These are phyloP conservation scores for Drosophila repletoides DNA, from an alignment of 1,140 invertebrate genomes.

Conservation along the genomic window DNA sequence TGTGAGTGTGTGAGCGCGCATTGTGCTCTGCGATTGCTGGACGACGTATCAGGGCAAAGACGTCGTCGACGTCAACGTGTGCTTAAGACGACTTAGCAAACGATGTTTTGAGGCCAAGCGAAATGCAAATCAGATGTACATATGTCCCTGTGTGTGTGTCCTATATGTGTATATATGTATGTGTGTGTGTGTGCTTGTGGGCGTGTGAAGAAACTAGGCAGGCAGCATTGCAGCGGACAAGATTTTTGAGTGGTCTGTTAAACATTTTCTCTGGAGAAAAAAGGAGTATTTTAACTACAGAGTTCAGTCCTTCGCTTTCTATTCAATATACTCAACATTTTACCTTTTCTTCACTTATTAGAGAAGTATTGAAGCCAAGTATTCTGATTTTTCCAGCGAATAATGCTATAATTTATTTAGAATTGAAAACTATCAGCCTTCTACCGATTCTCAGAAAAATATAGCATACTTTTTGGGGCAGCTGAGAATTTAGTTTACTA, in stretches of 20 bases:
- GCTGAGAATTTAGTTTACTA: too few relatives aligned
- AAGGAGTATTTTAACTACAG: too few relatives aligned
- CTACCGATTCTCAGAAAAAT: too few relatives aligned
- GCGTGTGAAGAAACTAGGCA: too few relatives aligned
- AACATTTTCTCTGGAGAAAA: constrained; percentile 3
- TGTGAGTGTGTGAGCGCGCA: neutral
- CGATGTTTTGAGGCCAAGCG: constrained; percentile 49
- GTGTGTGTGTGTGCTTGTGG: constrained; percentile 6
- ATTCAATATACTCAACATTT: too few relatives aligned
- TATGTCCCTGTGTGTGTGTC: constrained; percentile 20
- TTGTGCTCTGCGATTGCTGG: constrained; percentile 6
- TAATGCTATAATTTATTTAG: too few relatives aligned
- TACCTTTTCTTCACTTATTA: too few relatives aligned
- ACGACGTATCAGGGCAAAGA: constrained; percentile 15
- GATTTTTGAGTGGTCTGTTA: constrained; percentile 16
- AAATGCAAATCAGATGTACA: constrained; percentile 71
- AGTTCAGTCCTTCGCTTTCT: too few relatives aligned
- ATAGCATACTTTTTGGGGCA: too few relatives aligned
- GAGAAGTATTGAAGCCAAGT: too few relatives aligned
- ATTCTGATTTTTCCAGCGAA: too few relatives aligned
- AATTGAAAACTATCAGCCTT: too few relatives aligned
- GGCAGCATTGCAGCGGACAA: neutral
- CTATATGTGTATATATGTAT: neutral
- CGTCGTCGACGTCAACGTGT: constrained; percentile 42
- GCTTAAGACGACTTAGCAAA: constrained; percentile 54